A percentile compares a stretch with the other conserved stretches of the same genome.
Conservation (phyloP, 2,888 invertebrate genomes). For the Meloe dianella region DNA sequence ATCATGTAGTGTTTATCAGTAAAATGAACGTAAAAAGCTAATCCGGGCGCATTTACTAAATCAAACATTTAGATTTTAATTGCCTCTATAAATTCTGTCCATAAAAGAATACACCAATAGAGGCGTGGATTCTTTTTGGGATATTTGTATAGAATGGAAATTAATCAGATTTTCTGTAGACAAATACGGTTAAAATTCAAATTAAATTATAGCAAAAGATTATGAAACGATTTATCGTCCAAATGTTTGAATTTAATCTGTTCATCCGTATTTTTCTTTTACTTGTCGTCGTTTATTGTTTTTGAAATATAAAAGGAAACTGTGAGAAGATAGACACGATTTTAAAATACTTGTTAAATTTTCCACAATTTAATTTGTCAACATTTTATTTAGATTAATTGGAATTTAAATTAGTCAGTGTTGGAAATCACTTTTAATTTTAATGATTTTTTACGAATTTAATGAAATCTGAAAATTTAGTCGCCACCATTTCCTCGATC, state of each 20-base stretch:
- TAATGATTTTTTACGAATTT: constrained; percentile 2
- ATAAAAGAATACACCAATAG: not conserved
- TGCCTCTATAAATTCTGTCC: constrained; percentile 1
- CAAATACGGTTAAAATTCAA: not conserved
- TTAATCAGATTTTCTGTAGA: constrained; percentile 7
- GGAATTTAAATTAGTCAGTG: constrained; percentile 15
- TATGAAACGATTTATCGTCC: not conserved
- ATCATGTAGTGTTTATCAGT: constrained; percentile 11
- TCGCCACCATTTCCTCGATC: too few relatives aligned
- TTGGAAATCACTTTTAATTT: constrained; percentile 15
- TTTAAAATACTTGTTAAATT: constrained; percentile 6
- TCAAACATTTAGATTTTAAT: constrained; percentile 13
- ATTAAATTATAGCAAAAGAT: not conserved
- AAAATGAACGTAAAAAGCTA: not conserved
- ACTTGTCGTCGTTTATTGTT: not conserved
- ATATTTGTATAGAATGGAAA: not conserved
- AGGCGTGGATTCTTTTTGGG: not conserved
- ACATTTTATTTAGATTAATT: constrained; percentile 17
- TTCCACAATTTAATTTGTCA: constrained; percentile 13
- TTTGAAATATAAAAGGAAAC: not conserved
- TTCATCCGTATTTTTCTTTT: not conserved
- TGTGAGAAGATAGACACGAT: not conserved
- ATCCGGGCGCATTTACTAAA: constrained; percentile 13
- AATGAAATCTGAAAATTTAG: not conserved
- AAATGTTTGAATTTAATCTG: not conserved